These are phyloP conservation scores for Drosophila kikkawai DNA, from an alignment of 1,140 invertebrate genomes.

Conservation along the genomic window DNA sequence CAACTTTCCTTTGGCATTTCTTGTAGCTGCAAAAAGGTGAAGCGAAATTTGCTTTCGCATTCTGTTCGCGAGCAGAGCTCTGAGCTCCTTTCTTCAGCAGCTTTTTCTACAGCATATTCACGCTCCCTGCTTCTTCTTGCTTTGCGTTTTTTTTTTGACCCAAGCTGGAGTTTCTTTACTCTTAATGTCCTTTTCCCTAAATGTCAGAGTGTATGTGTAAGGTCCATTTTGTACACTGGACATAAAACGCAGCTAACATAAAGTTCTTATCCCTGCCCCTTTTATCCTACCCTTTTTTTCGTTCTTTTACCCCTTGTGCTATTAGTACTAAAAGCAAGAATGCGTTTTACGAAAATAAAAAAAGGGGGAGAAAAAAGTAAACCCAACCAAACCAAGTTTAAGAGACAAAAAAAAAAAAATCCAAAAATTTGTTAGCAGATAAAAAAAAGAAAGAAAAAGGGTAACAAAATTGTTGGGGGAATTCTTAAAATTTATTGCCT, in stretches of 20 bases:
- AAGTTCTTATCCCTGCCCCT: slow-evolving; percentile 42
- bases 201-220: slow-evolving; percentile 21
- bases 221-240: slow-evolving; percentile 50
- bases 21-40: slow-evolving; percentile 55
- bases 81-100: slow-evolving; percentile 32
- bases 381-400: slow-evolving; percentile 19
- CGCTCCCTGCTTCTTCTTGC: slow-evolving; percentile 8
- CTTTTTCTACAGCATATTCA: slow-evolving; percentile 21
- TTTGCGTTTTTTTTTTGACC: slow-evolving; percentile 26
- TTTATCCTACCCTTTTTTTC: slow-evolving; percentile 28
- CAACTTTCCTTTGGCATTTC: slow-evolving; percentile 42
- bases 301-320: slow-evolving; percentile 20
- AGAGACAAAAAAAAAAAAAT: slow-evolving; percentile 39
- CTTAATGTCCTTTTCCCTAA: slow-evolving; percentile 23
- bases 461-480: slow-evolving; percentile 45
- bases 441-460: slow-evolving; percentile 39
- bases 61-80: slow-evolving; percentile 13
- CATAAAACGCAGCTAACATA: slow-evolving; percentile 56
- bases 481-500: slow-evolving; percentile 58
- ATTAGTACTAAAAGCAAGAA: slow-evolving; percentile 55
- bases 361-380: not conserved
- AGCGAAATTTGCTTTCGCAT: slow-evolving; percentile 48
- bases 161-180: slow-evolving; percentile 43
- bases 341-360: slow-evolving; percentile 30
- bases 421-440: slow-evolving; percentile 29